Evolutionary conservation across 2,113 vertebrate species (phyloP), one percentile per base, ranked within the genome.

Genomic region (Pseudorasbora parva): DNA sequence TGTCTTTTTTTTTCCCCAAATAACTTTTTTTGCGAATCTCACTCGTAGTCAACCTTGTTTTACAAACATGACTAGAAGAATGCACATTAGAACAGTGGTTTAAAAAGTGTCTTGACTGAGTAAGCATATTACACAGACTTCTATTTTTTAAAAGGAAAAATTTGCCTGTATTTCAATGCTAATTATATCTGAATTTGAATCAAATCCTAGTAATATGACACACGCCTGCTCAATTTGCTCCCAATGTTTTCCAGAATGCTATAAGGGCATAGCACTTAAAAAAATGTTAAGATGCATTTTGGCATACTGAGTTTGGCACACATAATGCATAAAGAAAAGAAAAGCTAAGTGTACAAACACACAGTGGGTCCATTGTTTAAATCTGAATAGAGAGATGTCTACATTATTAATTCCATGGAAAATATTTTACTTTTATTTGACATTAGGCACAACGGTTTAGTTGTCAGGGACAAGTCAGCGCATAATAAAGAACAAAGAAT

Each of bases 361-460:
- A 45, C 41, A 71, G 19, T 71, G 37, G 68, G 11, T 43, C 68
- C 41, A 45, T 71, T 71, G 68, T 71, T 71, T 71, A 45, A 23
- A 71, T 71, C 10, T 23, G 37, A 71, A 71, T 14, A 71, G 6
- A 45, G 68, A 12, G 11, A 10, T 23, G 68, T 71, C 68, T 45
- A 23, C 41, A 23, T 71, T 23, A 71, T 45, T 45, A 45, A 71
- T 45, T 45, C 21, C 5, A 71, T 23, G 5, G 68, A 45, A 71
- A 71, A 41, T 71, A 5, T 71, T 23, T n/a, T 57, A 57, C 56
- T n/a, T 57, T 71, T 71, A 45, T 71, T 45, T 71, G 68, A 45
- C 41, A 71, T 71, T 45, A 23, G 68, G 37, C 11, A 23, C 1
- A 0, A 41, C 12, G 1, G 68, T 45, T 71, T 45, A 71, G 68